Conservation (phyloP, 2,797 vertebrate genomes). For the Myripristis murdjan region DNA sequence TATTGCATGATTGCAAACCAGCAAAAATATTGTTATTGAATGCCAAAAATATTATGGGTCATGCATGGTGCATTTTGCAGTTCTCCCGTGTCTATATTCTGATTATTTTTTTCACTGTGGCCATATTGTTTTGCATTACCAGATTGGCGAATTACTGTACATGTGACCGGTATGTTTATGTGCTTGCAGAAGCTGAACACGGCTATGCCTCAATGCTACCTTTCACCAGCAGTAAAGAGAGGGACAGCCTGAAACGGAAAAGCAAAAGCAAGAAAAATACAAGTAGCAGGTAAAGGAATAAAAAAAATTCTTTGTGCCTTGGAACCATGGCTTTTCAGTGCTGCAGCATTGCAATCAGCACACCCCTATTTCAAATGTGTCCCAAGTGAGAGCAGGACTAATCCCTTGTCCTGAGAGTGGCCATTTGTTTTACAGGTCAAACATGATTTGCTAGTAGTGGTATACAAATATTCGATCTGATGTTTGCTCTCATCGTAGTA, state of each 20-base stretch:
- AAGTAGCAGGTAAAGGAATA: constrained; percentile 91
- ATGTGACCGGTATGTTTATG: constrained; percentile 71
- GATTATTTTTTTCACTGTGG: constrained; percentile 28
- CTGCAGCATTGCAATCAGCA: constrained; percentile 10
- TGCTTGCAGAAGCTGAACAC: constrained; percentile 94
- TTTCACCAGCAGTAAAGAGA: constrained; percentile 91
- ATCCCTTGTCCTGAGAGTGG: constrained; percentile 1
- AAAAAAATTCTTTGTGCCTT: constrained; percentile 24
- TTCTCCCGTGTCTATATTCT: constrained; percentile 14
- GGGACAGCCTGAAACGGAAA: constrained; percentile 92
- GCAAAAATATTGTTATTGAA: constrained; percentile 11
- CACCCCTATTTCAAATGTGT: constrained; percentile 3
- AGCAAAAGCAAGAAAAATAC: constrained; percentile 93
- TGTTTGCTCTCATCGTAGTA: neutral
- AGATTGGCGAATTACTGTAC: constrained; percentile 35
- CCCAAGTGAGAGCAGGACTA: constrained; percentile 10
- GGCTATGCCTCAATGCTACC: constrained; percentile 96
- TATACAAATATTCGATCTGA: neutral
- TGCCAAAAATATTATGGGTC: constrained; percentile 6
- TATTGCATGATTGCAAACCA: constrained; percentile 26
- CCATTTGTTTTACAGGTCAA: constrained; percentile 1
- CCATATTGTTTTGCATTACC: constrained; percentile 50
- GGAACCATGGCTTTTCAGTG: constrained; percentile 17
- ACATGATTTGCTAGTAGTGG: neutral
- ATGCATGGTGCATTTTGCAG: constrained; percentile 28